These are phyloP conservation scores for Mirounga angustirostris DNA, from an alignment of 2,113 vertebrate genomes.

Conservation along the genomic window DNA sequence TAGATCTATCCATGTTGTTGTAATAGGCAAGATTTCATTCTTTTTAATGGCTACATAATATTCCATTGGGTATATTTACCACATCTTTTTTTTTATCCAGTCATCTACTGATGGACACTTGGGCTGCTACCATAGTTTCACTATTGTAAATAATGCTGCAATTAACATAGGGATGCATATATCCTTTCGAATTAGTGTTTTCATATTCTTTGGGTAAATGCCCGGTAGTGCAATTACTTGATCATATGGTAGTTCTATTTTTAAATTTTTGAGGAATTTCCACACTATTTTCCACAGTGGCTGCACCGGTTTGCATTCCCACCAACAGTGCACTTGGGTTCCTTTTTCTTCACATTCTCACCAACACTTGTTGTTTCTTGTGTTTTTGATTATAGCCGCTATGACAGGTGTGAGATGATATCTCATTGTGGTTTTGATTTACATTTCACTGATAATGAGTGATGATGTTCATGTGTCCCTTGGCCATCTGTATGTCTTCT, in stretches of 20 bases:
- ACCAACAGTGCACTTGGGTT: background rate
- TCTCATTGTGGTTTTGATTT: background rate
- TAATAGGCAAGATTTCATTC: background rate
- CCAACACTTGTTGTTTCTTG: background rate
- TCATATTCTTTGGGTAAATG: background rate
- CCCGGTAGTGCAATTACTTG: background rate
- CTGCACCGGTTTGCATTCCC: background rate
- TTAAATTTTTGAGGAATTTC: background rate
- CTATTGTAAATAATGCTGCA: background rate
- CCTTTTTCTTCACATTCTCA: background rate
- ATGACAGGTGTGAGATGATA: background rate
- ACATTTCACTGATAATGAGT: background rate
- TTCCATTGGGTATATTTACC: background rate
- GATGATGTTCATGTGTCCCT: background rate
- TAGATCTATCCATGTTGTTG: background rate
- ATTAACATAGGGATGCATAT: background rate
- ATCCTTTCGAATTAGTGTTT: background rate
- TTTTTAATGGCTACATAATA: background rate
- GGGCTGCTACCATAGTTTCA: background rate
- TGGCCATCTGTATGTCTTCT: background rate
- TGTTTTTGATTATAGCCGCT: background rate
- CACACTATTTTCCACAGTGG: background rate
- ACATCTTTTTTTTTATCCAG: background rate
- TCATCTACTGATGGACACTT: background rate
- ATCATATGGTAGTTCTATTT: background rate